Base-by-base conservation (phyloP, 1,140 invertebrate species). In the Octopus bimaculoides region DNA sequence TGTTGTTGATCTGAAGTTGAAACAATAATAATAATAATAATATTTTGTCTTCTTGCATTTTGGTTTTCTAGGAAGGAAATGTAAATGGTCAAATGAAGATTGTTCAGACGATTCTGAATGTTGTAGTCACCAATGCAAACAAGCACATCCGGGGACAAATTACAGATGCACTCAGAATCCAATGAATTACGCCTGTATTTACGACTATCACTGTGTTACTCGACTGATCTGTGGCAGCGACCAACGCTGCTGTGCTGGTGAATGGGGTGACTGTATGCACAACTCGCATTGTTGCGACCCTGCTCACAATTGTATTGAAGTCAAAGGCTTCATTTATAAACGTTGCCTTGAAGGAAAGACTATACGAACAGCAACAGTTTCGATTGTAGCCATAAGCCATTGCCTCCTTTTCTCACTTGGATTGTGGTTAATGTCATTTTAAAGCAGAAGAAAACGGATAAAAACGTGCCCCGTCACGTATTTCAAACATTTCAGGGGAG, bases 21-120 rank as follows among this genome's bases (percentile, higher is more conserved):
- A 41, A 41, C 26, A 41, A 41, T 41, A 41, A 41, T 41, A 41
- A 41, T 41, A 41, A 41, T 61, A 71, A 71, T 6, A 71, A 71
- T 75, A 54, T 75, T 52, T 20, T 14, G 52, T 54, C 20, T 20
- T 73, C 10, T 20, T 52, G 54, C n/a, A 69, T 74, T 41, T 14
- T 56, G 20, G n/a, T 79, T 71, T 69, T 78, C 6, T 80, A 83
- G 83, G 78, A 4, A n/a, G 55, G n/a, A 52, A 75, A 41, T 86
- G 85, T 73, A 80, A 82, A 74, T 85, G 83, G 83, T 84, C 85
- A 14, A 86, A 86, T 74, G 85, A 86, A 54, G 81, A 82, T n/a
- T 86, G 85, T 77, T 56, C 12, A 0, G 4, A 41, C 0, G 80
- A 86, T 80, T 17, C 66, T 0, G 83, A 86, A 12, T 86, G 85